Conservation (phyloP, 2,888 invertebrate species). For the Lasioglossum figueresi region DNA sequence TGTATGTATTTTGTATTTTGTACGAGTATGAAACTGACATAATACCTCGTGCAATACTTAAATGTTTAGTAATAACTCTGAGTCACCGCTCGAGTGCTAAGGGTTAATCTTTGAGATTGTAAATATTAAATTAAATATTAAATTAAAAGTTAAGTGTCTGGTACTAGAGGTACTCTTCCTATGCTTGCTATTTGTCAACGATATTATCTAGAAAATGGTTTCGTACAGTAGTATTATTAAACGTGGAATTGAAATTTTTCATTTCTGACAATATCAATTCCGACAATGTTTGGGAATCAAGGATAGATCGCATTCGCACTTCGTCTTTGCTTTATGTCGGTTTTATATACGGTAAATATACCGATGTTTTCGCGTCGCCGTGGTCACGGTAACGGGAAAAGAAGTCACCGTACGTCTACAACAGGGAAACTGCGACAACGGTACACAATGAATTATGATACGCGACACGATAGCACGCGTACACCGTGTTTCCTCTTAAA, state of each 20-base stretch:
- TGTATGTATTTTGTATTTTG: too few species aligned
- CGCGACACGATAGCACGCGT: slow-evolving; percentile 10
- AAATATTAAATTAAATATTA: too few species aligned
- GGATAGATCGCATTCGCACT: neutral
- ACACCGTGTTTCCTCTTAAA: slow-evolving; percentile 22
- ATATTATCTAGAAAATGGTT: neutral
- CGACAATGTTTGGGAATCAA: too few species aligned
- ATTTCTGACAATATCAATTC: neutral
- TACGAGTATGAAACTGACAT: too few species aligned
- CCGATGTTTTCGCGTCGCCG: slow-evolving; percentile 34
- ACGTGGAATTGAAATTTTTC: neutral
- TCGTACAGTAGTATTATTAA: neutral
- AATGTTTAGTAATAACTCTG: too few species aligned
- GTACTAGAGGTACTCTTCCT: too few species aligned
- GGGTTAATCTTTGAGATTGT: too few species aligned
- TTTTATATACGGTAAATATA: neutral
- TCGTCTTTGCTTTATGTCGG: neutral
- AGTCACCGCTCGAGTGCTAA: too few species aligned
- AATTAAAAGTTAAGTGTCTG: too few species aligned
- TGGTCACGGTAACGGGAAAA: slow-evolving; percentile 52
- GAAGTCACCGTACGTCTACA: slow-evolving; percentile 36
- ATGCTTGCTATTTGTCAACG: too few species aligned
- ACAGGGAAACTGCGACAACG: slow-evolving; percentile 46
- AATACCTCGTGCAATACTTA: too few species aligned
- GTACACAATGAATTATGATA: slow-evolving; percentile 52